Base-by-base conservation (phyloP, 2,113 vertebrate species). In the Lophochroa leadbeateri region DNA sequence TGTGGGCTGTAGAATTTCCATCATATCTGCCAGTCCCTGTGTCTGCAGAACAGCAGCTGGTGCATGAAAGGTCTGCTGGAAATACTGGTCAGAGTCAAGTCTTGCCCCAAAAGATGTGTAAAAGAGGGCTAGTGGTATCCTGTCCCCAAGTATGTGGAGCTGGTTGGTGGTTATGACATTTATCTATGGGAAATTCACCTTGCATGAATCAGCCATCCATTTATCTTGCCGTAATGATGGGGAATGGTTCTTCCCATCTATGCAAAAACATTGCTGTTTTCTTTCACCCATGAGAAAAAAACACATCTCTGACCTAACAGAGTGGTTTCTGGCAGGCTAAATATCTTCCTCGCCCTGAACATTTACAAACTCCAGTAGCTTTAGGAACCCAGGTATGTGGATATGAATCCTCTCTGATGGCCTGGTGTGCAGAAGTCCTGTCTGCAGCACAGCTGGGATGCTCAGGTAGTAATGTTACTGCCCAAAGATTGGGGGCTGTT, bases 391-490 rank as follows among this genome's bases (percentile, higher is more conserved):
- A 43, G 13, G 4, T 33, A 28, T 76, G 41, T 52, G 49, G 35
- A 33, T 82, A 72, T 92, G 64, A 65, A 65, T 47, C 17, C 11
- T 84, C 17, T 75, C 46, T 65, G 64, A 8, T 6, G 17, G 33
- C 20, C 1, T 2, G 14, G 11, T 10, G 27, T 23, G 17, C 27
- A 18, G 28, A 71, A 82, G 12, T 71, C 76, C 49, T 31, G 8
- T 37, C 37, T 85, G 41, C 49, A 57, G 35, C 2, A 3, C 75
- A 52, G 33, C 25, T 17, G 17, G 18, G 47, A 12, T 44, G 67
- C 28, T 88, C 2, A 1, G 14, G 20, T 28, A 58, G n/a, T 7
- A 8, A 46, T 5, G 8, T 17, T 74, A 14, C 15, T 3, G 1
- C 50, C 10, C n/a, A 50, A 44, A 79, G 58, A 25, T 5, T 19